A percentile compares a stretch with the other conserved stretches of the same genome.
These are phyloP conservation scores for Zophobas atratus DNA, from an alignment of 1,140 invertebrate species.

Conservation along the genomic window DNA sequence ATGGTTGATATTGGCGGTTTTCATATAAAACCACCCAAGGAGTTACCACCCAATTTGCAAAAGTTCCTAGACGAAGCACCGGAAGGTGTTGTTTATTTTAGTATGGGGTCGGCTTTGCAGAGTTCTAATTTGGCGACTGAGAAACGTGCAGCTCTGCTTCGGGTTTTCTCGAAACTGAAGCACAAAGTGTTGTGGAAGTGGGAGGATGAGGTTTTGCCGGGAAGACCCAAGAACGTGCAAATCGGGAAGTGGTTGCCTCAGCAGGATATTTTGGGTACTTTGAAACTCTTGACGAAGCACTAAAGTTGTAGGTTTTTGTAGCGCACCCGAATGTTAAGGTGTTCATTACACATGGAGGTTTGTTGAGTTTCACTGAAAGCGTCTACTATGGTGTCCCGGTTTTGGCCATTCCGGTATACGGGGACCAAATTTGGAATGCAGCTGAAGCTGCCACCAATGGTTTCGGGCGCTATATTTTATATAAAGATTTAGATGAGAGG, in stretches of 20 bases:
- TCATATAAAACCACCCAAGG: conserved; percentile 66
- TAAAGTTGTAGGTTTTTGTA: conserved; percentile 1
- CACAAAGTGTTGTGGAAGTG: conserved; percentile 78
- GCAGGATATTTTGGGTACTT: conserved; percentile 64
- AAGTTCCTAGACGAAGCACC: conserved; percentile 69
- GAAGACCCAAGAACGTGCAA: conserved; percentile 50
- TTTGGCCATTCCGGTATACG: conserved; percentile 71
- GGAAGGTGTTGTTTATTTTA: conserved; percentile 73
- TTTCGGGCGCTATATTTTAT: conserved; percentile 61
- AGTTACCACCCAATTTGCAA: conserved; percentile 68
- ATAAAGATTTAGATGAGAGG: conserved; percentile 60
- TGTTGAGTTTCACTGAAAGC: conserved; percentile 70
- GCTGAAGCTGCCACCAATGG: conserved; percentile 64
- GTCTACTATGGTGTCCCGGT: conserved; percentile 71
- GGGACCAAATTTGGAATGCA: conserved; percentile 71
- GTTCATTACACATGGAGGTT: conserved; percentile 74
- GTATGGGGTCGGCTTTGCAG: conserved; percentile 72
- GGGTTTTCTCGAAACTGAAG: conserved; percentile 70
- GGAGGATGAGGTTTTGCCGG: conserved; percentile 69
- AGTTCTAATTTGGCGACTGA: conserved; percentile 67
- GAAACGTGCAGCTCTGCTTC: conserved; percentile 69
- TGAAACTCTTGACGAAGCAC: conserved; percentile 18
- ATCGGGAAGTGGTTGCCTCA: conserved; percentile 26
- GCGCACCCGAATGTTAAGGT: conserved; percentile 69
- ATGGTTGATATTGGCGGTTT: conserved; percentile 72